A percentile compares a stretch with the other conserved stretches of the same genome.
phyloP scores from a whole-genome alignment of 2,113 vertebrate genomes.

The Saguinus midas region DNA sequence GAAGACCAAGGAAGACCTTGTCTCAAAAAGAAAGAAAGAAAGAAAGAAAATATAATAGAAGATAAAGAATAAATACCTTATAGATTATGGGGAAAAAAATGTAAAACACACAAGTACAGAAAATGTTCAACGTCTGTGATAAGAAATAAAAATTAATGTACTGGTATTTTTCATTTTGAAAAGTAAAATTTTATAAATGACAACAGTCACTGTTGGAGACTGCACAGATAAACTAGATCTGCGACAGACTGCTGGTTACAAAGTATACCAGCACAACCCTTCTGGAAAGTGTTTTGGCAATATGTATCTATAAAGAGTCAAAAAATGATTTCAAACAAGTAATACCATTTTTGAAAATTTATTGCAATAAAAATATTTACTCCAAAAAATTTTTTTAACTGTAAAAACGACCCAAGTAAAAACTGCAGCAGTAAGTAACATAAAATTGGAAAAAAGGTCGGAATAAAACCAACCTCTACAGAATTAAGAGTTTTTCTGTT shows the following conservation, averaged over 20 bases:
- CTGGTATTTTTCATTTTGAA: not conserved
- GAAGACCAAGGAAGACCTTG: too few relatives aligned
- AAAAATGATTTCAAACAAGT: not conserved
- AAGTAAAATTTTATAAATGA: not conserved
- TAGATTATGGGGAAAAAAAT: not conserved
- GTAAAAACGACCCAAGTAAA: not conserved
- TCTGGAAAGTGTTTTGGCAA: not conserved
- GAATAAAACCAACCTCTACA: not conserved
- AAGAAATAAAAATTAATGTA: conserved; percentile 12
- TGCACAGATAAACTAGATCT: not conserved
- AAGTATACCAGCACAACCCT: not conserved
- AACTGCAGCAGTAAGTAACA: not conserved
- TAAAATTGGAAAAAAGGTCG: not conserved
- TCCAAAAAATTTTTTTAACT: conserved; percentile 26
- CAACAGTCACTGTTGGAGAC: not conserved
- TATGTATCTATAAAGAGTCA: not conserved
- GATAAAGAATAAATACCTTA: not conserved
- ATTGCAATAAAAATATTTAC: conserved; percentile 2
- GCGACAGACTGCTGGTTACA: not conserved
- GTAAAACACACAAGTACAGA: not conserved
- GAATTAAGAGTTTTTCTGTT: conserved; percentile 17
- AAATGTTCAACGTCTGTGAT: not conserved
- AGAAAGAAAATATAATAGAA: not conserved
- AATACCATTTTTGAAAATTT: conserved; percentile 24
- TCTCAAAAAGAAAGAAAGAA: too few relatives aligned